Evolutionary conservation across 2,888 invertebrate genomes (phyloP), one percentile per base, ranked within the genome.

Genomic region (Polydesmus complanatus): DNA sequence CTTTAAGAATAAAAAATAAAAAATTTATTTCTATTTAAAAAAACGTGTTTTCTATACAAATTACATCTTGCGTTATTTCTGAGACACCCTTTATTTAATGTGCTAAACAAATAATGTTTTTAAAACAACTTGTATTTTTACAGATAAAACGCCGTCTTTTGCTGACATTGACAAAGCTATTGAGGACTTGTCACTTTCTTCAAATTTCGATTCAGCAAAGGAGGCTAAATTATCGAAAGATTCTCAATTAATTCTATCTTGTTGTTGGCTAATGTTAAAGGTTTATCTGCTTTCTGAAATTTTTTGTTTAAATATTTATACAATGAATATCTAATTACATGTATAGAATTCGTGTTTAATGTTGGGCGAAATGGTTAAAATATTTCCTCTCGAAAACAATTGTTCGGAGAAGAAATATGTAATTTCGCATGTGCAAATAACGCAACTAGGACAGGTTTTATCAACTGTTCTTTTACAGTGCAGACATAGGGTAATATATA

Each of bases 221-320:
- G 66, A 67, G 21, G 68, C 70, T 49, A 63, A 67, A 8, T 66
- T 69, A 67, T 79, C 81, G 21, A 78, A 79, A 14, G 77, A 82
- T 51, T 80, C 85, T 68, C 84, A 86, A 74, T 79, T 83, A 65
- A 77, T 88, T 61, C 74, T 86, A 14, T 82, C 85, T 67, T 84
- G 84, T 68, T 81, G 87, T 68, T 88, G 88, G 88, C 78, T 85
- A 66, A 86, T 84, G 67, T 77, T 88, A 18, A 87, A 86, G 80
- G 86, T 84, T 75, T 3, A 3, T 11, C 5, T 52, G n/a, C 3
- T 22, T 11, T 11, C n/a, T 53, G 23, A 53, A 53, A 8, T 11
- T 53, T 18, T 21, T n/a, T 21, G 14, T 57, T 5, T 50, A n/a
- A 53, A 57, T 1, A 5, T 14, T 48, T 56, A 23, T 14, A 56